phyloP scores from a whole-genome alignment of 1,140 invertebrate genomes.

The Brachionus calyciflorus region DNA sequence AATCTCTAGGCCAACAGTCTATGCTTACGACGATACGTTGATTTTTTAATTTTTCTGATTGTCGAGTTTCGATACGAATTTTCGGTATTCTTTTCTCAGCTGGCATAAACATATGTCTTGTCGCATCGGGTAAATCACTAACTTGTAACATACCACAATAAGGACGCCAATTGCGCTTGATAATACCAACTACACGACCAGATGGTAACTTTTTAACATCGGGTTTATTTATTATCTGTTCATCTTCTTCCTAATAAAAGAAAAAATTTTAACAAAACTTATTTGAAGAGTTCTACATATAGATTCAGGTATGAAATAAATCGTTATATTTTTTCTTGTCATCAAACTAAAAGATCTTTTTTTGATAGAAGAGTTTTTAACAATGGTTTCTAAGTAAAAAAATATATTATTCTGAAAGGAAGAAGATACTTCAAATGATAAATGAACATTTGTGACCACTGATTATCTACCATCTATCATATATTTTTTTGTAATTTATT shows the following conservation, averaged over 20 bases:
- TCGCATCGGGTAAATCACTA: not conserved
- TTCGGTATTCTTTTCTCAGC: constrained; percentile 37
- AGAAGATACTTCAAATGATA: no score
- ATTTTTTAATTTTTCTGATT: constrained; percentile 41
- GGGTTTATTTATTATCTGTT: constrained; percentile 29
- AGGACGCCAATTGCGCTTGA: constrained; percentile 85
- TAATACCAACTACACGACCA: constrained; percentile 86
- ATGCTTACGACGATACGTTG: constrained; percentile 38
- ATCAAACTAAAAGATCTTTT: not conserved
- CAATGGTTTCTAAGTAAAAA: no score
- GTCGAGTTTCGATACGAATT: constrained; percentile 45
- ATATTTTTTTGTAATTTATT: no score
- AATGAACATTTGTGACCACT: no score
- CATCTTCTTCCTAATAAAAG: constrained; percentile 39
- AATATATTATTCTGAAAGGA: no score
- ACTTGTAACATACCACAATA: constrained; percentile 51
- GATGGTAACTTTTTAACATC: constrained; percentile 66
- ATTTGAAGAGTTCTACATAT: no score
- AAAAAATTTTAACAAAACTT: no score
- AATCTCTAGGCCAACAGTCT: constrained; percentile 45
- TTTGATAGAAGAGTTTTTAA: no score
- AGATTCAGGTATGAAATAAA: no score
- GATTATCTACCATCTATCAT: no score
- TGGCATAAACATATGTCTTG: constrained; percentile 39
- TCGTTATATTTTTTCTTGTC: not conserved